Percentiles rank a stretch among this genome's conserved stretches.
Evolutionary conservation across 2,888 invertebrate genomes (phyloP).

Genomic region (Dynastes grantii): DNA sequence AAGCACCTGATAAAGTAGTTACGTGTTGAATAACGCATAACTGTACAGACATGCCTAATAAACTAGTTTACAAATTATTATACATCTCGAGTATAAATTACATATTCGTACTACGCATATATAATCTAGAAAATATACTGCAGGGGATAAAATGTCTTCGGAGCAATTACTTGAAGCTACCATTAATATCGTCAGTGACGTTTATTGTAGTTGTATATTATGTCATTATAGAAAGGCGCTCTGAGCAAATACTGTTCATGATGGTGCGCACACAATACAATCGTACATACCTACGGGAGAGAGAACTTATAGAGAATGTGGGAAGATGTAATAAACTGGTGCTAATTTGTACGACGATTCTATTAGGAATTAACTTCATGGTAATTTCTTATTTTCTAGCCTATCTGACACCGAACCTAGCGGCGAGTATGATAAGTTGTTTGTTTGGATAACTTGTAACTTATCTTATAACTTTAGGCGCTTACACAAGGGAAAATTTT

Average conservation of each 20-base stretch:
- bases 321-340: constrained; percentile 30
- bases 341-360: constrained; percentile 24
- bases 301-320: constrained; percentile 9
- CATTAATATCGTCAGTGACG: constrained; percentile 34
- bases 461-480: neutral
- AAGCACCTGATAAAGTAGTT: neutral
- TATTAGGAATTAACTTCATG: constrained; percentile 26
- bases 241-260: constrained; percentile 21
- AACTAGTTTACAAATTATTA: constrained; percentile 1
- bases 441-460: neutral
- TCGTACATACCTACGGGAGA: neutral
- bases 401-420: neutral
- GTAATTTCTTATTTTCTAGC: constrained; percentile 30
- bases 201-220: constrained; percentile 42
- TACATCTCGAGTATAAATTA: neutral
- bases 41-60: neutral
- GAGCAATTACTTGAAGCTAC: constrained; percentile 27
- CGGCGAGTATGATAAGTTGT: constrained; percentile 6
- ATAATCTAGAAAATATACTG: constrained; percentile 17
- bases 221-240: constrained; percentile 38
- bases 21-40: neutral
- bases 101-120: constrained; percentile 2
- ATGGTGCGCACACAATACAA: neutral
- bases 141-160: constrained; percentile 32
- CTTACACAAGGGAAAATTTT: constrained; percentile 6